Base-by-base conservation (phyloP, 2,888 invertebrate genomes). In the Lycia hirtaria region DNA sequence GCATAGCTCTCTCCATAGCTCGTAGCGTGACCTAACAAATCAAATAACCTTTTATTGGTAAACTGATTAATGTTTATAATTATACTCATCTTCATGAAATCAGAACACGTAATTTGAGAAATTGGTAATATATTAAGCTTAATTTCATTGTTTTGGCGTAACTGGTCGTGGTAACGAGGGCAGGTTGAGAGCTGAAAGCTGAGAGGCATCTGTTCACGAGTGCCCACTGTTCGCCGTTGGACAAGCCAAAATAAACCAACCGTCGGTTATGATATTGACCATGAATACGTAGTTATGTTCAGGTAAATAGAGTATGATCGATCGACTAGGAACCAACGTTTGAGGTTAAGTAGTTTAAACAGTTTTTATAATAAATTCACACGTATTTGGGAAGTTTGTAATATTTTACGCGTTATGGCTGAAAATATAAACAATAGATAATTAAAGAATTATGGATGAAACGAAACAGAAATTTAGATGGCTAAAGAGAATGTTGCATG, bases 201-300 rank as follows among this genome's bases (percentile, higher is more conserved):
- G 83, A 65, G 60, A 65, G 68, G 64, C 73, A 76, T 85, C 85
- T 73, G 80, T 81, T 79, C 72, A 64, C 80, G 69, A 69, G 68
- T 71, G 67, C 61, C 71, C 67, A 69, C 72, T 73, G 75, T 80
- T 72, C 67, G 68, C 72, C 73, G 75, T 80, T 80, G 69, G 80
- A 81, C 79, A 75, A 65, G 78, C 73, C 79, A 79, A 86, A 82
- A 85, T 81, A 87, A 87, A 86, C 84, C 75, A 68, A 64, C 64
- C 59, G 59, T 60, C 63, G 75, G 80, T 85, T 84, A 83, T 83
- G 80, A 79, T 76, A 76, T 76, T 77, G 69, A 75, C 72, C 75
- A 73, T 74, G 65, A 72, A 64, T 63, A 50, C 20, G 20, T 19
- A 43, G 38, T 43, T 49, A 24, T 22, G 37, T 7, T 17, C 9